Evolutionary conservation across 30 jellyfish, hydroid and myxozoan species (phyloP), one percentile per base, ranked within the genome.

Genomic region (Aurelia aurita complex sp. Pacific): DNA sequence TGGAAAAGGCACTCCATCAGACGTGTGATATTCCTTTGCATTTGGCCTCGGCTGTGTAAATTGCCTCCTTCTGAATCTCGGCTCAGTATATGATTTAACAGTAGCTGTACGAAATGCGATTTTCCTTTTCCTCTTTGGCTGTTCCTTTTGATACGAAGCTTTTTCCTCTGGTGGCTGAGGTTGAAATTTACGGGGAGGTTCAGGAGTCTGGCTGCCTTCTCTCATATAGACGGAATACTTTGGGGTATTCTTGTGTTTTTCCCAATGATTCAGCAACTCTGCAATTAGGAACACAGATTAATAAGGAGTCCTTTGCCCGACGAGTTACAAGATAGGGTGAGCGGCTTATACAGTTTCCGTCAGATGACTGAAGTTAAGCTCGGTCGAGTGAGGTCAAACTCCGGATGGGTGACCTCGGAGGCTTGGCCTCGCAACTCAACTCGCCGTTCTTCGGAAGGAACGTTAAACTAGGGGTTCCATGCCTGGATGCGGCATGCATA

Each of bases 1-100:
- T 71, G 97, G 97, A 59, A 91, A 75, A 2, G 95, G 91, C 33
- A 81, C 82, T 15, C 97, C 97, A 85, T 91, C 97, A 54, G 54
- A 69, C 5, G 97, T 69, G 52, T 91, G 97, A 73, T 91, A 91
- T 32, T 91, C 97, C 42, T 79, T 81, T 9, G 97, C 94, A 1
- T 67, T 53, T 2, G 97, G 97, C 85, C 85, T 82, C 51, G 85
- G 92, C 54, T 82, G 52, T 7, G 72, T 36, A 10, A 59, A 43
- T 6, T 34, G 67, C 87, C 87, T 77, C 78, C 51, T 35, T 62
- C 77, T 61, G n/a, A 77, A 9, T 61, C 74, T 61, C 7, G 92
- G 92, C 46, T 71, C 72, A 14, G 51, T 57, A 13, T 38, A 32
- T 55, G 72, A 33, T 34, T 82, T 59, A 23, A n/a, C 42, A 36